Base-by-base conservation (phyloP, 2,888 invertebrate species). In the Gastrophysa polygoni region DNA sequence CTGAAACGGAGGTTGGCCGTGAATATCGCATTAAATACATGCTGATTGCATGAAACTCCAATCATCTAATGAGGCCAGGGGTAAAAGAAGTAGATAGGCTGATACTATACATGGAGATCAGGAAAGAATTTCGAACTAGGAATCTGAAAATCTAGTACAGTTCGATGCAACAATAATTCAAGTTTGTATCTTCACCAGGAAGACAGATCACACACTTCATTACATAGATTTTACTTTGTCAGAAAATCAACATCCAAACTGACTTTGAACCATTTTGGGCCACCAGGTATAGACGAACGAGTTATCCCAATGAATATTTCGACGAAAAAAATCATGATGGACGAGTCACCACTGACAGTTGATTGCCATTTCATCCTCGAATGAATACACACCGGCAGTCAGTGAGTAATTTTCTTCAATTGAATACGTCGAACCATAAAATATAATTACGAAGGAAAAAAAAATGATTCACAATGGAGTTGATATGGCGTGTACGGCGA, bases 401-500 rank as follows among this genome's bases (percentile, higher is more conserved):
- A 58, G 57, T 34, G 49, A 54, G 57, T 55, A 57, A 58, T 62
- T 61, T 61, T 51, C 50, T 61, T 28, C 61, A 61, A 57, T 57
- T 57, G 61, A 56, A 43, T 57, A 61, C 51, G 48, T 34, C 43
- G 47, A 61, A 61, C 46, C 55, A 28, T 49, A 54, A 54, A 54
- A 54, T 51, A 32, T 48, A 60, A 55, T 60, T 54, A 54, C 44
- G 44, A 49, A 17, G 32, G 54, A 28, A 60, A 48, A 52, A 52
- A 59, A 52, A 52, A 59, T 54, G 46, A 47, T 47, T 52, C 47
- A 54, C 54, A 54, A 54, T 54, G 54, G 54, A 34, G 34, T 21
- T n/a, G 43, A 21, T 18, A 43, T 54, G 38, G 34, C 24, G 18
- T 46, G 46, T 18, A n/a, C 20, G 18, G 46, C 6, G 16, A 21